phyloP scores from a whole-genome alignment of 64 coral and sea anemone species.

The Platygyra sinensis region DNA sequence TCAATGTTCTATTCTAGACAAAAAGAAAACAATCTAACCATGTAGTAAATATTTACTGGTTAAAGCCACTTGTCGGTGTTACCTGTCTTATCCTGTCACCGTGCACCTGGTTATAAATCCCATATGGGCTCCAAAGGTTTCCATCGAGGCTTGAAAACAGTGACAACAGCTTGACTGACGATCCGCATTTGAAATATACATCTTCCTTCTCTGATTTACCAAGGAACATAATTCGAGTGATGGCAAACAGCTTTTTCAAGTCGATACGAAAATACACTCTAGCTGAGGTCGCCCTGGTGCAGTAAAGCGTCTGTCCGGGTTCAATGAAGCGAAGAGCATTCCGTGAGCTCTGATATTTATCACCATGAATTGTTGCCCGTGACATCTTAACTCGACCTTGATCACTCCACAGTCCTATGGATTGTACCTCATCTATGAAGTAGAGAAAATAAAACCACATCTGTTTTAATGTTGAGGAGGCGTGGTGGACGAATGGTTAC shows the following conservation, averaged over 20 bases:
- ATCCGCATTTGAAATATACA: background rate
- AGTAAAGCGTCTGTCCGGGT: background rate
- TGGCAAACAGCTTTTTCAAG: background rate
- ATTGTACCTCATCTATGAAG: constrained; percentile 1
- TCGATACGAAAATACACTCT: background rate
- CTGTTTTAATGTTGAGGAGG: no score
- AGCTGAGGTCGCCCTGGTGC: background rate
- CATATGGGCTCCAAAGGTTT: constrained; percentile 11
- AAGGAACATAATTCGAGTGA: constrained; percentile 19
- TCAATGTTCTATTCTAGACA: no score
- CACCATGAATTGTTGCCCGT: background rate
- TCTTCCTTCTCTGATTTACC: background rate
- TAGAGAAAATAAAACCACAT: background rate
- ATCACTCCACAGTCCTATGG: constrained; percentile 11
- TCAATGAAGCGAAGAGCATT: background rate
- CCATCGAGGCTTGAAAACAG: constrained; percentile 15
- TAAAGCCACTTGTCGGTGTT: background rate
- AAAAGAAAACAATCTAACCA: no score
- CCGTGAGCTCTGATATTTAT: background rate
- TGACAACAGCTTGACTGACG: background rate
- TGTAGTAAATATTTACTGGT: no score
- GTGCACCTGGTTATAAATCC: background rate
- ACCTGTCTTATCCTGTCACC: background rate
- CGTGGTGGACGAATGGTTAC: no score
- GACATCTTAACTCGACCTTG: background rate